Base-by-base conservation (phyloP, 2,113 vertebrate genomes). In the Peromyscus californicus region DNA sequence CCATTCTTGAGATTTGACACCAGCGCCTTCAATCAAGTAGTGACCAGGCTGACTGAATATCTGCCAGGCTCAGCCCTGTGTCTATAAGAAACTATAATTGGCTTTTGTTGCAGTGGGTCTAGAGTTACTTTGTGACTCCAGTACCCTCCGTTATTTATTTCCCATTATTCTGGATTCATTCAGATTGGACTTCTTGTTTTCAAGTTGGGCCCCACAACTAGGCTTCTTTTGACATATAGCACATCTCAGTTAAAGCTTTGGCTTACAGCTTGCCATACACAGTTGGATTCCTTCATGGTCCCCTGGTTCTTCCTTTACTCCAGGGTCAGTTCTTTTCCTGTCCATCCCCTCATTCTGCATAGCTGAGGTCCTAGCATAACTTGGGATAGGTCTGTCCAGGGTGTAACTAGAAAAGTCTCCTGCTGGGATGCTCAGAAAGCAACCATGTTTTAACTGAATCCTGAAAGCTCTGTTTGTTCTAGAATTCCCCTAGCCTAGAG, bases 151-250 rank as follows among this genome's bases (percentile, higher is more conserved):
- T 74, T 86, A 31, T 13, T 63, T 9, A 70, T 80, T 86, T 83
- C 21, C 45, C 59, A 72, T 72, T 72, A 85, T 84, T 96, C 39
- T 57, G 94, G 65, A 82, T 19, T 69, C 5, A 48, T 72, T 67
- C 51, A 74, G 70, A 39, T 74, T 63, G 51, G n/a, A 79, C 51
- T 80, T 95, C 54, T 92, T 59, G 0, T 82, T 89, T 24, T 84
- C 78, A 79, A 31, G 51, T 29, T 82, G 69, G 13, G 4, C 13
- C 29, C 17, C 16, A n/a, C 79, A 36, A 86, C 22, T 79, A 63
- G 54, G 78, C 86, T 93, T 95, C 61, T 15, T 97, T 94, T 86
- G 93, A 86, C 29, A 90, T 76, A 92, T 93, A 85, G 22, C 45
- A 7, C 11, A 96, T 5, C 24, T 48, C 67, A 79, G 51, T 88